Conservation (phyloP, 2,113 vertebrate species). For the Mormyrus iriodes region DNA sequence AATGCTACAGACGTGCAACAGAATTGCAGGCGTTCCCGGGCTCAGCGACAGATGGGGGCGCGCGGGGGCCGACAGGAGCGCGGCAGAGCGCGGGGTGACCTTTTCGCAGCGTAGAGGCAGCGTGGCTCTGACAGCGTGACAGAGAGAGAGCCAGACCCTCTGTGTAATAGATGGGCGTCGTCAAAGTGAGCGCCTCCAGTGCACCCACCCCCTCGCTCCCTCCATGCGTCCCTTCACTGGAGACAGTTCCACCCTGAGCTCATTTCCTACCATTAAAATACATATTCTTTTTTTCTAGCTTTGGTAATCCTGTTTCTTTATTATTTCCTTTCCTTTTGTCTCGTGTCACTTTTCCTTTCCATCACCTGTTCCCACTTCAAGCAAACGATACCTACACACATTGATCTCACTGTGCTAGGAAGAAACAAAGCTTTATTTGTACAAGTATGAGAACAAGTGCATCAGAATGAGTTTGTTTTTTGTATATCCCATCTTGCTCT, state of each 20-base stretch:
- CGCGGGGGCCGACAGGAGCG: slow-evolving; percentile 30
- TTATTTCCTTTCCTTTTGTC: neutral
- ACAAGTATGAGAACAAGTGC: neutral
- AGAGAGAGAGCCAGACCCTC: slow-evolving; percentile 60
- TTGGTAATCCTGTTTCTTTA: neutral
- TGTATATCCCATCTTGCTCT: neutral
- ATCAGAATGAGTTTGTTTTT: neutral
- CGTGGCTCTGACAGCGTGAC: slow-evolving; percentile 67
- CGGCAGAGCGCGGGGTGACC: slow-evolving; percentile 55
- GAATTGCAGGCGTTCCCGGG: neutral
- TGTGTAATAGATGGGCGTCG: slow-evolving; percentile 68
- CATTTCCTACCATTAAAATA: slow-evolving; percentile 19
- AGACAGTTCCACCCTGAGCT: neutral
- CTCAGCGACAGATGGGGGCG: slow-evolving; percentile 20
- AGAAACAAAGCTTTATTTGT: neutral
- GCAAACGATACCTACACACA: neutral
- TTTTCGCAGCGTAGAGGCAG: slow-evolving; percentile 60
- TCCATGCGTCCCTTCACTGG: slow-evolving; percentile 24
- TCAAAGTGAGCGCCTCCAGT: slow-evolving; percentile 61
- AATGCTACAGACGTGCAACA: neutral
- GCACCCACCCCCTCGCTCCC: slow-evolving; percentile 21
- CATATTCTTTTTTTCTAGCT: neutral
- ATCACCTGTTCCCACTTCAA: neutral
- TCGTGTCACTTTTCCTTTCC: neutral
- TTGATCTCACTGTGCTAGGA: neutral